Evolutionary conservation across 2,888 invertebrate genomes (phyloP).

Genomic region (Lepidocyrtinus sp.): DNA sequence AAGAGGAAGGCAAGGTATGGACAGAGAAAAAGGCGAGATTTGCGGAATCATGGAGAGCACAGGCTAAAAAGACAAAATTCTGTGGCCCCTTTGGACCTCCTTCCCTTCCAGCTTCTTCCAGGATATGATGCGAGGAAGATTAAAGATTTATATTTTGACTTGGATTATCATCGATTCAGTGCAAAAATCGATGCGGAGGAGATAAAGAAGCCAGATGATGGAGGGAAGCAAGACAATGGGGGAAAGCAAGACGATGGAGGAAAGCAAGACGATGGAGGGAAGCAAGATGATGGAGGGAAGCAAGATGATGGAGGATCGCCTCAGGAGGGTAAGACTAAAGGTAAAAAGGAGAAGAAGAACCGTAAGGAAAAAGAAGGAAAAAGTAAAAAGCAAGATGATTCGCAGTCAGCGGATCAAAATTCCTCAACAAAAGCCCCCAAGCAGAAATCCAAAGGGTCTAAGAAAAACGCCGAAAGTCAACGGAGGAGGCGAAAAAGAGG

Average conservation of each 20-base stretch:
- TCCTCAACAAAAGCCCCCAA: no score
- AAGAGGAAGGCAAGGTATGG: background rate
- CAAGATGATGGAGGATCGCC: background rate
- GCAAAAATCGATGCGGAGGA: background rate
- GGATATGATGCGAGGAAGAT: conserved; percentile 10
- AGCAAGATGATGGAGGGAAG: background rate
- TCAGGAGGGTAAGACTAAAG: background rate
- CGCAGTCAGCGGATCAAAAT: no score
- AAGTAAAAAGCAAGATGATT: no score
- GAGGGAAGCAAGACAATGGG: background rate
- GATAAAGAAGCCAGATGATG: background rate
- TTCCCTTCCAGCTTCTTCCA: background rate
- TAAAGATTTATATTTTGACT: conserved; percentile 27
- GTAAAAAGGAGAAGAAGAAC: background rate
- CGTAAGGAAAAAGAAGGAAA: no score
- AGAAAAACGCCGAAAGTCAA: no score
- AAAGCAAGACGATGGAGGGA: background rate
- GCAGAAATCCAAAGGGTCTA: no score
- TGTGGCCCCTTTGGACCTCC: background rate
- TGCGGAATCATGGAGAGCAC: background rate
- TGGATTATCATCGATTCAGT: conserved; percentile 13
- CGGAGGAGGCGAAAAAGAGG: no score
- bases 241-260: background rate
- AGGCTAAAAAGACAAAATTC: background rate
- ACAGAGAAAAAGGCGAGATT: background rate